Conservation (phyloP, 2,797 vertebrate genomes). For the Poecilia picta region DNA sequence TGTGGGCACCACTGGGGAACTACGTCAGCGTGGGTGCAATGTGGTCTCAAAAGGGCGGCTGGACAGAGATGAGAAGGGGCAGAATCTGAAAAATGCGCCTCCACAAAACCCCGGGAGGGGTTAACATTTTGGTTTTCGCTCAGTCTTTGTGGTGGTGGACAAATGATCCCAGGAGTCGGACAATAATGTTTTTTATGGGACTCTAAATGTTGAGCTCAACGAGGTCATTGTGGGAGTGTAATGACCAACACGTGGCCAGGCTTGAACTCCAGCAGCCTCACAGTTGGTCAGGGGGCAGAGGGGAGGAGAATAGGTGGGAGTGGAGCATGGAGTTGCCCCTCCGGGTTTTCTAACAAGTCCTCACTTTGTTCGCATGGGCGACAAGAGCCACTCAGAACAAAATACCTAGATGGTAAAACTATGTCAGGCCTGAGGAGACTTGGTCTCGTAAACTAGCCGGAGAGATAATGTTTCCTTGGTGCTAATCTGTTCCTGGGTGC, state of each 20-base stretch:
- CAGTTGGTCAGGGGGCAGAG: slow-evolving; percentile 77
- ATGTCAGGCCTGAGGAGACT: slow-evolving; percentile 45
- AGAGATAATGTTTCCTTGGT: slow-evolving; percentile 90
- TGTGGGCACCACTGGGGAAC: slow-evolving; percentile 63
- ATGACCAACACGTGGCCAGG: slow-evolving; percentile 88
- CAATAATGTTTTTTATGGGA: slow-evolving; percentile 97
- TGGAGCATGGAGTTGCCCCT: slow-evolving; percentile 73
- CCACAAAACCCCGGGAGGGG: slow-evolving; percentile 75
- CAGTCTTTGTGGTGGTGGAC: slow-evolving; percentile 84
- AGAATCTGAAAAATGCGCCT: slow-evolving; percentile 85
- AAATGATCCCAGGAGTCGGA: slow-evolving; percentile 87
- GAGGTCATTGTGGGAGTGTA: slow-evolving; percentile 87
- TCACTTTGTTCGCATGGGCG: slow-evolving; percentile 85
- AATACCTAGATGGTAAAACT: slow-evolving; percentile 82
- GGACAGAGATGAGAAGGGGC: slow-evolving; percentile 60
- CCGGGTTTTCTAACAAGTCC: slow-evolving; percentile 79
- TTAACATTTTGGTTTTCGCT: slow-evolving; percentile 86
- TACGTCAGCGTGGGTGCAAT: slow-evolving; percentile 76
- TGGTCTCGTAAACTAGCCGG: slow-evolving; percentile 80
- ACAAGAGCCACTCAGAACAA: slow-evolving; percentile 82
- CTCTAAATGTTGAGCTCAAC: slow-evolving; percentile 91
- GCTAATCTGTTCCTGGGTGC: slow-evolving; percentile 84
- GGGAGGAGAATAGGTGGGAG: slow-evolving; percentile 55
- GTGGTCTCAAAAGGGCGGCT: slow-evolving; percentile 57
- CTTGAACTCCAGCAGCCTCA: slow-evolving; percentile 87